These are phyloP conservation scores for Pluvialis apricaria DNA, from an alignment of 2,113 vertebrate species.

Conservation along the genomic window DNA sequence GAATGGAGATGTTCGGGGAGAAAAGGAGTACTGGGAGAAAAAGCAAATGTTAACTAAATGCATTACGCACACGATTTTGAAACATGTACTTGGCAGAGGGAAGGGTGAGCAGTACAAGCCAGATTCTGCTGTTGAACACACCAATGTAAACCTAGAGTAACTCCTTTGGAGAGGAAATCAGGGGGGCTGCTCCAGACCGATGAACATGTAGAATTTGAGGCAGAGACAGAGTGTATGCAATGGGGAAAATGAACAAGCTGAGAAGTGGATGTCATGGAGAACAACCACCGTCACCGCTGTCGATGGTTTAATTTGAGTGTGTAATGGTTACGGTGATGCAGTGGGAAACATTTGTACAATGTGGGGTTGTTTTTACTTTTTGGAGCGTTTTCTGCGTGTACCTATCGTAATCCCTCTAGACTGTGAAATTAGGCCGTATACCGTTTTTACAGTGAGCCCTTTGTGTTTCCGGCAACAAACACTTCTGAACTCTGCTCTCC, in stretches of 20 bases:
- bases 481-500: conserved; percentile 43
- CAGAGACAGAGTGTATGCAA: not conserved
- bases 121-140: conserved; percentile 45
- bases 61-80: conserved; percentile 35
- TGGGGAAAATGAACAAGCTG: not conserved
- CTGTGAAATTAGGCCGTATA: conserved; percentile 58
- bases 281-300: not conserved
- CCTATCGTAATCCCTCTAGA: conserved; percentile 67
- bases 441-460: conserved; percentile 64
- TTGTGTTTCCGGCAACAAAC: conserved; percentile 71
- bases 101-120: conserved; percentile 10
- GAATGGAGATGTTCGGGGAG: conserved; percentile 52
- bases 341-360: conserved; percentile 44
- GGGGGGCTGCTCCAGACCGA: not conserved
- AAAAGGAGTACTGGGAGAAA: conserved; percentile 28
- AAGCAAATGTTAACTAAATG: conserved; percentile 60
- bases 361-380: conserved; percentile 49
- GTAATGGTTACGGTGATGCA: conserved; percentile 32
- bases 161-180: not conserved
- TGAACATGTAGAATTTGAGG: not conserved
- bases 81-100: conserved; percentile 40
- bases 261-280: not conserved
- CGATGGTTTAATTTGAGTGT: not conserved
- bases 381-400: conserved; percentile 60
- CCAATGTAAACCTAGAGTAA: conserved; percentile 42